These are phyloP conservation scores for Marisa cornuarietis DNA, from an alignment of 1,140 invertebrate genomes.

Conservation along the genomic window DNA sequence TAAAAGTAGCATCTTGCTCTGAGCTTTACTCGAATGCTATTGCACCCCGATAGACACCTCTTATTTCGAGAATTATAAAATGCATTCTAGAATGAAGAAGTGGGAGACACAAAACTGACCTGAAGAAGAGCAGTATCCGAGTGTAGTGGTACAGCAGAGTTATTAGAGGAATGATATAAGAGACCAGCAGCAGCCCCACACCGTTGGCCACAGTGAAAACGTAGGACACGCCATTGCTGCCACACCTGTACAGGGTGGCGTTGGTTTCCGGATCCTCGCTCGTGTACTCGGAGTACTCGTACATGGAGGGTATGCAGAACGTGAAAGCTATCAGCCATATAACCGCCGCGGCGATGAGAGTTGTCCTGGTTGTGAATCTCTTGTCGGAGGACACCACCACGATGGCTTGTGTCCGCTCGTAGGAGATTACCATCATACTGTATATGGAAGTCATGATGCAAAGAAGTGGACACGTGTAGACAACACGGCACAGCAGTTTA, in stretches of 20 bases:
- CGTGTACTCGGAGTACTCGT: conserved; percentile 32
- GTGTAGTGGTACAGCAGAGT: conserved; percentile 37
- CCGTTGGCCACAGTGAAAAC: conserved; percentile 31
- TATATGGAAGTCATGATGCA: conserved; percentile 46
- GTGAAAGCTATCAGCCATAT: conserved; percentile 34
- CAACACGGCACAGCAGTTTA: conserved; percentile 37
- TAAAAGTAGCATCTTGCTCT: too few species aligned
- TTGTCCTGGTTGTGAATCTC: conserved; percentile 8
- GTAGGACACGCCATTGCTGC: conserved; percentile 18
- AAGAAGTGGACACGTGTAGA: conserved; percentile 39
- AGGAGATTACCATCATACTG: conserved; percentile 41
- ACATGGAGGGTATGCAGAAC: conserved; percentile 29
- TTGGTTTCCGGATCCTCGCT: conserved; percentile 1
- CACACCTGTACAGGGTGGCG: conserved; percentile 27
- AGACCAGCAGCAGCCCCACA: conserved; percentile 30
- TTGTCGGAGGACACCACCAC: conserved; percentile 8
- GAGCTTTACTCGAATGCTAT: too few species aligned
- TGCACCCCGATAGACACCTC: too few species aligned
- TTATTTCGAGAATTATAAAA: too few species aligned
- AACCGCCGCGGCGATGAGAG: conserved; percentile 10
- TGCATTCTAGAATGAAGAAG: too few species aligned
- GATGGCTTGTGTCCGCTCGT: conserved; percentile 41
- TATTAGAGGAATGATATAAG: conserved; percentile 36
- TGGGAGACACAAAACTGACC: conserved; percentile 1
- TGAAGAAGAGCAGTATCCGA: conserved; percentile 32